These are phyloP conservation scores for Agelastica alni DNA, from an alignment of 2,888 invertebrate genomes.

Conservation along the genomic window DNA sequence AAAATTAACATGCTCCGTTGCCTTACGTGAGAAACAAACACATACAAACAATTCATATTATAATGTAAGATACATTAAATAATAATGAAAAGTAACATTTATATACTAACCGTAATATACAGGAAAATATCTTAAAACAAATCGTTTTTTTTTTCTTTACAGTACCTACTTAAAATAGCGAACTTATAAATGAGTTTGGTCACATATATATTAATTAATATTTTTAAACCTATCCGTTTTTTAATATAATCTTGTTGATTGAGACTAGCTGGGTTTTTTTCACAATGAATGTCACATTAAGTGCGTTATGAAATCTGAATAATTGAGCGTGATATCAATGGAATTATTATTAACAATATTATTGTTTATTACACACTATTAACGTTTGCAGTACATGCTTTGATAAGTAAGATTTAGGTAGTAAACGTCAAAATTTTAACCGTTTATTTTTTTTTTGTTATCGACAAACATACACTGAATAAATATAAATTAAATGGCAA, in stretches of 20 bases:
- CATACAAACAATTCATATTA: slow-evolving; percentile 49
- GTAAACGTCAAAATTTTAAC: slow-evolving; percentile 39
- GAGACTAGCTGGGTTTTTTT: slow-evolving; percentile 54
- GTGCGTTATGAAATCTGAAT: slow-evolving; percentile 46
- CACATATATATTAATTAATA: slow-evolving; percentile 44
- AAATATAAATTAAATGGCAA: slow-evolving; percentile 31
- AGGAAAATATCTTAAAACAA: slow-evolving; percentile 52
- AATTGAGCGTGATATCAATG: slow-evolving; percentile 47
- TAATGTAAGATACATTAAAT: slow-evolving; percentile 52
- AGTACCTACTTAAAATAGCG: slow-evolving; percentile 47
- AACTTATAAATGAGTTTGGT: slow-evolving; percentile 50
- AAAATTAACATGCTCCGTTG: no score
- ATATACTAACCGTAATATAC: slow-evolving; percentile 48
- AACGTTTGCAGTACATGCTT: slow-evolving; percentile 44
- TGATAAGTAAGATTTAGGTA: slow-evolving; percentile 39
- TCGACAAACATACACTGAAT: slow-evolving; percentile 36
- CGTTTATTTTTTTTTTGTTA: slow-evolving; percentile 23
- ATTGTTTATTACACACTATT: no score
- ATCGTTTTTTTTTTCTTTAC: no score
- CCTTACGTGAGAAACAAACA: slow-evolving; percentile 52
- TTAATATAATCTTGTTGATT: slow-evolving; percentile 43
- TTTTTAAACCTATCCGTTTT: slow-evolving; percentile 30
- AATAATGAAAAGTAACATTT: slow-evolving; percentile 49
- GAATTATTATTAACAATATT: no score
- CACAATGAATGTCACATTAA: slow-evolving; percentile 46